Evolutionary conservation across 2,797 vertebrate genomes (phyloP), one percentile per base, ranked within the genome.

Genomic region (Argentina silus): DNA sequence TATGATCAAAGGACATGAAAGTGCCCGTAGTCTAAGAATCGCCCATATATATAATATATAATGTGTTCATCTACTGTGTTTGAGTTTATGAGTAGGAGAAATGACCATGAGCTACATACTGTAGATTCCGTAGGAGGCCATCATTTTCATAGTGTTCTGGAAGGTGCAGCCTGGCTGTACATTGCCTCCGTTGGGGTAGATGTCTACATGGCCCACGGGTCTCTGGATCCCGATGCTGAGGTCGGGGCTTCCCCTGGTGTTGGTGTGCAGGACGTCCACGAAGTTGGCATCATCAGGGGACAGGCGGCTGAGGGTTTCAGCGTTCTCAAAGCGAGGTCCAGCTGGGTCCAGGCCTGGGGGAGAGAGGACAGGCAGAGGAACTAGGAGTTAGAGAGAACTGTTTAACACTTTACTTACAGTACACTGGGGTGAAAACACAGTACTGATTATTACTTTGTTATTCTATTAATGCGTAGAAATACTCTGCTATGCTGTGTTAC

Each of bases 221-320:
- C 95, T 94, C 89, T 96, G 94, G 78, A 96, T 96, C 0, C 95
- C 96, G 15, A 96, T 96, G 67, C 96, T 96, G 59, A 94, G 91
- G 59, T 93, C 95, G 0, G 95, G 95, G 0, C 93, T 93, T 1
- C 95, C 96, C 74, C 95, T 90, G 65, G 94, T 96, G 78, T 94
- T 95, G 0, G 96, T 96, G 80, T 96, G 95, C 3, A 96, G 81
- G 57, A 96, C 96, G 4, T 96, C 95, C 7, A 96, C 95, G 53
- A 96, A 96, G 36, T 90, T 78, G 0, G 95, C 95, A 57, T 95
- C 95, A 55, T 96, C 95, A 0, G 94, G 94, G 12, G 95, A 96
- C 50, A 96, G 91, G 23, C 94, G 95, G 0, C 83, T 89, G 0
- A 89, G 83, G 0, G 86, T 91, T 7, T 95, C 94, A 0, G 94